Evolutionary conservation across 2,797 vertebrate species (phyloP).

Genomic region (Anomalospiza imberbis): DNA sequence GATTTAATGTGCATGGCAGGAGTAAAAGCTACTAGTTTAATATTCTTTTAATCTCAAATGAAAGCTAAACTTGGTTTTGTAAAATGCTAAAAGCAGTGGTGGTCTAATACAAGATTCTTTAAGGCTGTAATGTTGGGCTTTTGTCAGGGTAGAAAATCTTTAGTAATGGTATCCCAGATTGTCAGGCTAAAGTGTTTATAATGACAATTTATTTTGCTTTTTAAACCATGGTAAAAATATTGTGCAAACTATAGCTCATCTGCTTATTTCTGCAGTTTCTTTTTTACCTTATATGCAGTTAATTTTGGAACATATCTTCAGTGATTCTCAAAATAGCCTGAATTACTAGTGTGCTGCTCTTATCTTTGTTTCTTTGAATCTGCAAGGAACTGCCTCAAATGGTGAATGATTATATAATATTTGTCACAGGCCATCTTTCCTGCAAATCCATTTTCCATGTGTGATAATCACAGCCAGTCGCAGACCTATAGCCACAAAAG

Average conservation of each 20-base stretch:
- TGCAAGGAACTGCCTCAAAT: not conserved
- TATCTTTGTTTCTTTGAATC: not conserved
- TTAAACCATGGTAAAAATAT: not conserved
- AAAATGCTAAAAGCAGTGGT: slow-evolving; percentile 37
- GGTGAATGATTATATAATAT: not conserved
- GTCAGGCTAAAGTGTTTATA: not conserved
- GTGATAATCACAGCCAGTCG: not conserved
- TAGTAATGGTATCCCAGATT: not conserved
- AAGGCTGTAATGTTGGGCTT: not conserved
- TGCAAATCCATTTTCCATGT: not conserved
- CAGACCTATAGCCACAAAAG: not conserved
- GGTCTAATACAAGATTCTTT: not conserved
- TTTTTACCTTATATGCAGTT: not conserved
- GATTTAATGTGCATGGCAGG: slow-evolving; percentile 34
- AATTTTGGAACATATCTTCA: not conserved
- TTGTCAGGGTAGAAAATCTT: not conserved
- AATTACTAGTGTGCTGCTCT: not conserved
- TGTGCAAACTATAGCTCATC: not conserved
- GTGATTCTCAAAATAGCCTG: not conserved
- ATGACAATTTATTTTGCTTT: not conserved
- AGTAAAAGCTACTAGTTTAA: slow-evolving; percentile 52
- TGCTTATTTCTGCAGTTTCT: not conserved
- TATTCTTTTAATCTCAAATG: slow-evolving; percentile 54
- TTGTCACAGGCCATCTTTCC: not conserved
- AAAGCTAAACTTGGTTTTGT: slow-evolving; percentile 51